Evolutionary conservation across 2,888 invertebrate genomes (phyloP), one percentile per base, ranked within the genome.

Genomic region (Operophtera brumata): DNA sequence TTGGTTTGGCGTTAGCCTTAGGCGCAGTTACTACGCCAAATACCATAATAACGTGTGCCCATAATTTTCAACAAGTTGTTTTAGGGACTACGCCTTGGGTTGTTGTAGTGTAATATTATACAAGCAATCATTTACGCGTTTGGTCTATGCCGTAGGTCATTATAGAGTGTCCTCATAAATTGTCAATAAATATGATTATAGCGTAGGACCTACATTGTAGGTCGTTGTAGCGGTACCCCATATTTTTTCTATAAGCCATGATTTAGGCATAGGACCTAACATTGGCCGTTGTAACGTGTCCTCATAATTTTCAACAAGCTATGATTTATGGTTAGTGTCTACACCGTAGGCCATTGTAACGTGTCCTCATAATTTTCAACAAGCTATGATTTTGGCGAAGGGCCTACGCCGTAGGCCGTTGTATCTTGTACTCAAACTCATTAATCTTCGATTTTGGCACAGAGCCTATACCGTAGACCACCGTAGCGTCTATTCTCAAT

Each of bases 91-190:
- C n/a, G n/a, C n/a, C n/a, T n/a, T n/a, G n/a, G n/a, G n/a, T n/a
- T n/a, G n/a, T n/a, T n/a, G n/a, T n/a, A n/a, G n/a, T n/a, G n/a
- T 3, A 20, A 20, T 20, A 3, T 3, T 2, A 2, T 3, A 20
- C 4, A 20, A 4, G 20, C 20, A 3, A 4, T 20, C 2, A 20
- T 20, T 20, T 20, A 30, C 2, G 30, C 30, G 30, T 30, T 10
- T 10, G n/a, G 13, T 14, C 87, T 59, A 50, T 32, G n/a, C 11
- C 12, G 26, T 53, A 30, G 9, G 20, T 20, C 20, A 4, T 20
- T 20, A 4, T 20, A 20, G 20, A 2, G 2, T 20, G 20, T 20
- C 20, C 20, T 4, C 20, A 3, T 20, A 20, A 20, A 20, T 20
- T 20, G 4, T 2, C 20, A 20, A 20, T 20, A 20, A 12, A 4